Percentiles rank a stretch among this genome's conserved stretches.
These are phyloP conservation scores for Enteromius viviparus DNA, from an alignment of 2,797 vertebrate genomes.

Conservation along the genomic window DNA sequence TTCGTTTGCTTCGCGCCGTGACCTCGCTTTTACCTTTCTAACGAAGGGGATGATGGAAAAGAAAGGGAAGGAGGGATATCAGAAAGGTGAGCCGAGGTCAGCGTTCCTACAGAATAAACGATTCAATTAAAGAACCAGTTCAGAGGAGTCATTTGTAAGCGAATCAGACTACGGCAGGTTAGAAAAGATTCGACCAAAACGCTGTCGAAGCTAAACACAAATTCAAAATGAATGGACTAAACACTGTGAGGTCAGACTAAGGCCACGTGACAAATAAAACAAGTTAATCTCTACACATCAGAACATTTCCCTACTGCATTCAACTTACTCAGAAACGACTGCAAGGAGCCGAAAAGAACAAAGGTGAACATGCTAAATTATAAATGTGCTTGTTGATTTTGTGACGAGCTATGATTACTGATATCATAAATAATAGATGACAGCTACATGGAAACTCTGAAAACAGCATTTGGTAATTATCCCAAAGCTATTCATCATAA, in stretches of 20 bases:
- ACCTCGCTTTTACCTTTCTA: constrained; percentile 33
- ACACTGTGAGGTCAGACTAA: neutral
- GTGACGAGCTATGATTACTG: constrained; percentile 1
- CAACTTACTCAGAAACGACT: neutral
- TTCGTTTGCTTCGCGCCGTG: constrained; percentile 6
- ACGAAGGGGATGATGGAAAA: constrained; percentile 1
- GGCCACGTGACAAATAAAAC: constrained; percentile 3
- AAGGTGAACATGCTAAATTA: constrained; percentile 1
- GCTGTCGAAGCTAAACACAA: neutral
- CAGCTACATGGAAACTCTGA: constrained; percentile 1
- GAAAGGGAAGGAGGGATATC: constrained; percentile 4
- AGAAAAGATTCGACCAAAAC: neutral
- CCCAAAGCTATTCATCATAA: neutral
- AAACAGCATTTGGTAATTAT: neutral
- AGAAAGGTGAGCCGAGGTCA: constrained; percentile 5
- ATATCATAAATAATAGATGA: constrained; percentile 20
- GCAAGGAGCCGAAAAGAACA: neutral
- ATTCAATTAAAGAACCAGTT: neutral
- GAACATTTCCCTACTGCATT: neutral
- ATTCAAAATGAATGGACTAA: constrained; percentile 4
- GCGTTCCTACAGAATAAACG: neutral
- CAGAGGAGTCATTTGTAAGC: neutral
- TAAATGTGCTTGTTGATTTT: constrained; percentile 9
- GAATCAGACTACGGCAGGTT: neutral
- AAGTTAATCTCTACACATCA: constrained; percentile 15